Evolutionary conservation across 2,797 vertebrate genomes (phyloP).

Genomic region (Schizothorax lantsangensis): DNA sequence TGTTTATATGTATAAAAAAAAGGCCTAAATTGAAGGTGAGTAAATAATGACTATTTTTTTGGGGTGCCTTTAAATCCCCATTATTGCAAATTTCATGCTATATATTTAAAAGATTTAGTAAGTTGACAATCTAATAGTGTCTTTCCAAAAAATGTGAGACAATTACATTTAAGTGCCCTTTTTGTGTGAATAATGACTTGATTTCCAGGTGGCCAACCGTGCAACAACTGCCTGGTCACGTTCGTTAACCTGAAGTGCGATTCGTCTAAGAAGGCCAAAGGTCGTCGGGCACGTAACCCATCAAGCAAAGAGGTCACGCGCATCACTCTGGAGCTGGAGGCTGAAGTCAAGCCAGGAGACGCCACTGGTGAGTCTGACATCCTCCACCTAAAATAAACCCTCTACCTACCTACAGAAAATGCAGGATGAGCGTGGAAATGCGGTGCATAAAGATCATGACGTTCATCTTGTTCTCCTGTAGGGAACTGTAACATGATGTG

Average conservation of each 20-base stretch:
- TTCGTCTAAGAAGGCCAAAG: conserved; percentile 91
- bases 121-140: not conserved
- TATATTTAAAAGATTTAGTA: not conserved
- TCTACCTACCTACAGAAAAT: not conserved
- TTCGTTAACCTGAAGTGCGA: conserved; percentile 97
- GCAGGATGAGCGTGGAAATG: not conserved
- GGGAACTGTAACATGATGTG: conserved; percentile 91
- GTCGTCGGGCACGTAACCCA: conserved; percentile 90
- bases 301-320: conserved; percentile 90
- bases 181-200: not conserved
- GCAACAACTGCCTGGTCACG: conserved; percentile 94
- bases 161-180: not conserved
- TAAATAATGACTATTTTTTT: not conserved
- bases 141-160: not conserved
- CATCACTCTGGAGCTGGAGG: conserved; percentile 95
- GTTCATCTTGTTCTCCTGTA: conserved; percentile 58
- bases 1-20: not conserved
- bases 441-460: not conserved
- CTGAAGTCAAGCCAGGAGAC: conserved; percentile 92
- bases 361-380: conserved; percentile 83
- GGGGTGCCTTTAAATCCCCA: not conserved
- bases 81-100: not conserved
- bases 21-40: too few species aligned
- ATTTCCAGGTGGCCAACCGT: conserved; percentile 78
- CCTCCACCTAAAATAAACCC: not conserved